Conservation (phyloP, 2,797 vertebrate species). For the Coregonus suidteri region DNA sequence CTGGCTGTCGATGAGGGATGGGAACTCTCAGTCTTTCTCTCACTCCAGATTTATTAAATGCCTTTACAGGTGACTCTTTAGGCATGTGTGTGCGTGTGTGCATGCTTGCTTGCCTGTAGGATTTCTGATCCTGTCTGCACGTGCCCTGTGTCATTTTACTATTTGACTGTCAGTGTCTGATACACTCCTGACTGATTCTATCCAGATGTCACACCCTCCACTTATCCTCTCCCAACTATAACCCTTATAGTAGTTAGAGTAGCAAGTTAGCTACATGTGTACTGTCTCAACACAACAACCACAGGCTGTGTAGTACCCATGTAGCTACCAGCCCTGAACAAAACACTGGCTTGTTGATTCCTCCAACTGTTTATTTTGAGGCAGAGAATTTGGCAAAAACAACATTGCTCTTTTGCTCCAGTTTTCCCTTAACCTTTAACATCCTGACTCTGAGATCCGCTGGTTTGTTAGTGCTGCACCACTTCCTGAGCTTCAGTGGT, state of each 20-base stretch:
- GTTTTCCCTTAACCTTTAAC: conserved; percentile 47
- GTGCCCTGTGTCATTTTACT: neutral
- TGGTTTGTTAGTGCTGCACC: conserved; percentile 39
- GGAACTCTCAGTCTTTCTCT: neutral
- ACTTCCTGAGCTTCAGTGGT: conserved; percentile 37
- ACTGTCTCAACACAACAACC: neutral
- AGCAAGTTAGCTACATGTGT: neutral
- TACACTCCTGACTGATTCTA: neutral
- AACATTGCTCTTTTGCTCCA: conserved; percentile 32
- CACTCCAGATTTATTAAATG: neutral
- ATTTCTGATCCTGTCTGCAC: conserved; percentile 6
- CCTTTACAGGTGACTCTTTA: neutral
- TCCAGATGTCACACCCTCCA: neutral
- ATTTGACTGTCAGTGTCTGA: neutral
- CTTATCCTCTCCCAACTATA: neutral
- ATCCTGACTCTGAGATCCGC: neutral
- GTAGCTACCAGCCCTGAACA: conserved; percentile 11
- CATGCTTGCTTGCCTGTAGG: neutral
- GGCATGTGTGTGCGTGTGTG: neutral
- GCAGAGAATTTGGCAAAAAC: conserved; percentile 35
- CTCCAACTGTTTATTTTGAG: neutral
- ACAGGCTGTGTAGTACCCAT: neutral
- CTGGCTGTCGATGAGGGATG: neutral
- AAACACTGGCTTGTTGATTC: neutral
- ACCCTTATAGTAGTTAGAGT: neutral